Evolutionary conservation across 2,797 vertebrate genomes (phyloP).

Genomic region (Sebastes nivosus): DNA sequence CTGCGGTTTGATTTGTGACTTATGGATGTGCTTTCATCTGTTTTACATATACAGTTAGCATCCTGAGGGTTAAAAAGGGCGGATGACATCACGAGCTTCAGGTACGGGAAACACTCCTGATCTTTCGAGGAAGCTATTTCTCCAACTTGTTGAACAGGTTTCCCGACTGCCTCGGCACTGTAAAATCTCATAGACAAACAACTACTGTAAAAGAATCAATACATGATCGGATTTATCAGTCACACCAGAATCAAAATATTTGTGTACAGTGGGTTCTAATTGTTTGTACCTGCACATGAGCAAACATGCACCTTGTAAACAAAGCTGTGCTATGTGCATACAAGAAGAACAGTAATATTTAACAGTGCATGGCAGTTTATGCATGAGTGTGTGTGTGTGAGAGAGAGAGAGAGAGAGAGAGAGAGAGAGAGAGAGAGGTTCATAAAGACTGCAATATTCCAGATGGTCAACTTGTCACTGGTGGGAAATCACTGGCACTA

Average conservation of each 20-base stretch:
- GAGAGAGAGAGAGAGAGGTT: not conserved
- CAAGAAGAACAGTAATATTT: not conserved
- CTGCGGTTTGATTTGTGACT: not conserved
- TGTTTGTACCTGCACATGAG: not conserved
- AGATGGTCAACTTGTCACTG: constrained; percentile 64
- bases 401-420: not conserved
- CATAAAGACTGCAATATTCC: constrained; percentile 47
- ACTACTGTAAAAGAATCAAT: not conserved
- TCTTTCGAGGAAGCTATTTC: constrained; percentile 31
- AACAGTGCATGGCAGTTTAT: not conserved
- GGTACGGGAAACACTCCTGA: constrained; percentile 19
- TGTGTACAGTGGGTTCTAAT: not conserved
- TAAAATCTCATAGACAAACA: not conserved
- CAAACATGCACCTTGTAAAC: not conserved
- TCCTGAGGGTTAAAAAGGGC: not conserved
- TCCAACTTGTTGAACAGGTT: constrained; percentile 38
- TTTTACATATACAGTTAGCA: constrained; percentile 1
- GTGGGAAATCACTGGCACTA: constrained; percentile 53
- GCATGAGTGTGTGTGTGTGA: not conserved
- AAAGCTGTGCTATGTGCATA: not conserved
- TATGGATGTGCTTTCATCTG: not conserved
- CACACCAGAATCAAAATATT: not conserved
- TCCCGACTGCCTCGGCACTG: not conserved
- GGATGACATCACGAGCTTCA: not conserved
- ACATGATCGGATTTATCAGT: not conserved